Conservation (phyloP, 2,113 vertebrate genomes). For the Notiomystis cincta region DNA sequence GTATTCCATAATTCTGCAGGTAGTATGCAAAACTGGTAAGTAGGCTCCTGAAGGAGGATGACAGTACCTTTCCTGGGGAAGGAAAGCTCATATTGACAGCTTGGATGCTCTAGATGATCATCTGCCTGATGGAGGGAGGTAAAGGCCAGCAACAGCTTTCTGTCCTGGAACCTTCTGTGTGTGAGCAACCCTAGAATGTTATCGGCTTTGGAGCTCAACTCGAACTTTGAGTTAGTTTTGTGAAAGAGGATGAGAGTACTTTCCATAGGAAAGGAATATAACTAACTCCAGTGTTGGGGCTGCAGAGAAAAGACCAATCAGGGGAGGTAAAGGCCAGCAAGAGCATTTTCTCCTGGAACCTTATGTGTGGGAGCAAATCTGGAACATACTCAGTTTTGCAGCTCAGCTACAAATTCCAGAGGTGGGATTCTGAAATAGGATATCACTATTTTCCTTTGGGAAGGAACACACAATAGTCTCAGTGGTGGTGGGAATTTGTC, state of each 20-base stretch:
- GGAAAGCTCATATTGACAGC: not conserved
- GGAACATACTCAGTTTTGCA: not conserved
- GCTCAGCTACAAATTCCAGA: not conserved
- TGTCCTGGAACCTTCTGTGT: not conserved
- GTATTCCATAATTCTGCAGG: not conserved
- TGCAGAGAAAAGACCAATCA: not conserved
- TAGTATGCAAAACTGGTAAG: not conserved
- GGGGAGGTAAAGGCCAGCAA: not conserved
- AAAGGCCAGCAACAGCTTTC: not conserved
- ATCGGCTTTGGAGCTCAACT: not conserved
- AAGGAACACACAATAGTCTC: not conserved
- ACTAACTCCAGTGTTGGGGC: not conserved
- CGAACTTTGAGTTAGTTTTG: not conserved
- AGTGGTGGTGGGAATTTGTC: not conserved
- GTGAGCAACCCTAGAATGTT: not conserved
- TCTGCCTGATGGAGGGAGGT: not conserved
- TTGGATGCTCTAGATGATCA: not conserved
- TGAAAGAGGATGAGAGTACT: not conserved
- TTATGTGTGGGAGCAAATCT: not conserved
- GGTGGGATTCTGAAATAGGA: not conserved
- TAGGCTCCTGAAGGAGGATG: not conserved
- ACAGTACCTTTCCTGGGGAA: not conserved
- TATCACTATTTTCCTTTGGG: not conserved
- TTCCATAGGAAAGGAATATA: not conserved
- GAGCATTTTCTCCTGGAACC: not conserved